A percentile compares a stretch with the other conserved stretches of the same genome.
phyloP scores from a whole-genome alignment of 2,888 invertebrate species.

The Pantelozetes paolii region DNA sequence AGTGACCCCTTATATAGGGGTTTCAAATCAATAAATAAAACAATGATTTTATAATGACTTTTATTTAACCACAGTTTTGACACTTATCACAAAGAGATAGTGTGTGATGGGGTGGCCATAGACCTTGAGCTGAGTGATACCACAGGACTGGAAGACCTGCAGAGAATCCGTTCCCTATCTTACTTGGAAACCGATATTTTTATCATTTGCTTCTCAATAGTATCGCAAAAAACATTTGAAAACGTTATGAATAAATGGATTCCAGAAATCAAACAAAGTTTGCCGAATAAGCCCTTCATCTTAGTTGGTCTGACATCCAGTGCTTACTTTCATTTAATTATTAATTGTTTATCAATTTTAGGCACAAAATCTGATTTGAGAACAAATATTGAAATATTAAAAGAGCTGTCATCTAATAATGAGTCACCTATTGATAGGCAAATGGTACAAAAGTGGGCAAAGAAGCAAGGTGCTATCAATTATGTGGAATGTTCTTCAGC shows the following conservation, averaged over 20 bases:
- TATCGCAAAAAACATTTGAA: conserved; percentile 2
- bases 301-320: conserved; percentile 9
- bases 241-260: conserved; percentile 18
- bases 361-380: conserved; percentile 26
- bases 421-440: neutral
- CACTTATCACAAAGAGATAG: neutral
- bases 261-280: conserved; percentile 21
- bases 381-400: neutral
- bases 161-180: neutral
- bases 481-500: conserved; percentile 23
- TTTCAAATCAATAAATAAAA: too few relatives aligned
- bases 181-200: conserved; percentile 23
- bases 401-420: neutral
- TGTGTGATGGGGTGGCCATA: conserved; percentile 10
- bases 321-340: neutral
- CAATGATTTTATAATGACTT: neutral
- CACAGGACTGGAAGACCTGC: neutral
- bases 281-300: conserved; percentile 14
- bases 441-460: neutral
- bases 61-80: conserved; percentile 6
- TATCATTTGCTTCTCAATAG: conserved; percentile 16
- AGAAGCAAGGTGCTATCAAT: conserved; percentile 5
- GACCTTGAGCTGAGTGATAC: conserved; percentile 18
- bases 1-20: too few relatives aligned
- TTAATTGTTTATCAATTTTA: neutral